Percentiles rank a stretch among this genome's conserved stretches.
Conservation (phyloP, 1,140 invertebrate genomes). For the Philopotamus ludificatus region DNA sequence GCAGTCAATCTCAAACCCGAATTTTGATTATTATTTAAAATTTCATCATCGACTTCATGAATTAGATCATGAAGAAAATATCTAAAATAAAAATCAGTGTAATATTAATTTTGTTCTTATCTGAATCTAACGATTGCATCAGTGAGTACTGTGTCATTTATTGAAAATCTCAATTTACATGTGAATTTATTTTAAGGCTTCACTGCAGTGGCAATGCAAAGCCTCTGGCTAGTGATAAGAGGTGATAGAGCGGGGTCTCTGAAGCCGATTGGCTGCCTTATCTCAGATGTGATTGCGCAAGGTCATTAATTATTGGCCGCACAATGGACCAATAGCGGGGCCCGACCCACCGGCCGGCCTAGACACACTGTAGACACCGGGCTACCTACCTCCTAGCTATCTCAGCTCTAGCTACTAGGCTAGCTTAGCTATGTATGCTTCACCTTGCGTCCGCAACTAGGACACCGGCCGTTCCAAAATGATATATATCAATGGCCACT, state of each 20-base stretch:
- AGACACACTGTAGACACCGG: constrained; percentile 14
- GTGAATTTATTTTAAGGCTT: background rate
- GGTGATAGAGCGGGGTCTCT: constrained; percentile 6
- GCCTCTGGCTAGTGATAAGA: constrained; percentile 8
- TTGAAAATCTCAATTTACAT: too few relatives aligned
- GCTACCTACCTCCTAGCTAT: constrained; percentile 8
- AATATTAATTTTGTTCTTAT: too few relatives aligned
- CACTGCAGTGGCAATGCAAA: background rate
- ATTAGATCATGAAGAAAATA: too few relatives aligned
- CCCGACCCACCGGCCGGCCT: constrained; percentile 9
- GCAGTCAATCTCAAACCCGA: background rate
- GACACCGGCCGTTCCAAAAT: background rate
- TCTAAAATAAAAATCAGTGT: too few relatives aligned
- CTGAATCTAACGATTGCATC: too few relatives aligned
- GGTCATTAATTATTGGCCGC: constrained; percentile 24
- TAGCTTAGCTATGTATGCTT: too few relatives aligned
- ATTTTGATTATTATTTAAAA: background rate
- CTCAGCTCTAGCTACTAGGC: background rate
- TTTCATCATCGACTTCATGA: too few relatives aligned
- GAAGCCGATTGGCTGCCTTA: constrained; percentile 16
- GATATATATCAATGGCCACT: background rate
- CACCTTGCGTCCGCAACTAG: too few relatives aligned
- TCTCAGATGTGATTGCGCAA: constrained; percentile 6
- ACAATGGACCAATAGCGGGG: constrained; percentile 11
- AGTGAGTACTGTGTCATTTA: too few relatives aligned